Evolutionary conservation across 2,888 invertebrate species (phyloP).

Genomic region (Eristalis tenax): DNA sequence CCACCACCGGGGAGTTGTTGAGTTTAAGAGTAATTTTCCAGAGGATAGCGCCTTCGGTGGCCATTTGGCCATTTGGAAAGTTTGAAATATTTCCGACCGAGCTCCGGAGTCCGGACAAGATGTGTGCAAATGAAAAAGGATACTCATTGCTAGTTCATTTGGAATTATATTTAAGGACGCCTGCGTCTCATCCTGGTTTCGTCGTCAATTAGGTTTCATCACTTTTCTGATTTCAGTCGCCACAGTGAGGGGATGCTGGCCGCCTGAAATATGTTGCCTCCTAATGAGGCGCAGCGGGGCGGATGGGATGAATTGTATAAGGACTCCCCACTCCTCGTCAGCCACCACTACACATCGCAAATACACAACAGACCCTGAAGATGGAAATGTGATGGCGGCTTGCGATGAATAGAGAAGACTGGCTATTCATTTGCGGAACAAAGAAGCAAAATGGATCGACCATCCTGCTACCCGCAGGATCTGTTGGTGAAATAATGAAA

Average conservation of each 20-base stretch:
- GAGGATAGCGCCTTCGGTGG: slow-evolving; percentile 40
- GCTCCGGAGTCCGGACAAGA: neutral
- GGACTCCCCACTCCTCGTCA: slow-evolving; percentile 15
- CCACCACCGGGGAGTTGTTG: slow-evolving; percentile 14
- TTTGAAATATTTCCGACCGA: slow-evolving; percentile 59
- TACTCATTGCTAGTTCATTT: slow-evolving; percentile 62
- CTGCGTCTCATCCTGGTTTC: slow-evolving; percentile 37
- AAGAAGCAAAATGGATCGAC: slow-evolving; percentile 9
- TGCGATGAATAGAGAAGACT: slow-evolving; percentile 30
- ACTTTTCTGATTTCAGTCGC: slow-evolving; percentile 5
- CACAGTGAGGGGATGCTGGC: neutral
- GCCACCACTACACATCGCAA: too few species aligned
- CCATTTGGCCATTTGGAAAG: slow-evolving; percentile 60
- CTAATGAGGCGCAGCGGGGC: neutral
- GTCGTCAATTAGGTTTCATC: slow-evolving; percentile 66
- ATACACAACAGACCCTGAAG: too few species aligned
- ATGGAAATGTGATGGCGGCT: neutral
- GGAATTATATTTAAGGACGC: slow-evolving; percentile 47
- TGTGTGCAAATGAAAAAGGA: neutral
- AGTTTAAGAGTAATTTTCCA: slow-evolving; percentile 64
- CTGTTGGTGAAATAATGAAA: slow-evolving; percentile 51
- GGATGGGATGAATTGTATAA: slow-evolving; percentile 36
- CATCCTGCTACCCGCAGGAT: slow-evolving; percentile 8
- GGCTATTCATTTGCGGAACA: slow-evolving; percentile 25
- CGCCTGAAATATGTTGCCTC: slow-evolving; percentile 20